Percentiles rank a stretch among this genome's conserved stretches.
These are phyloP conservation scores for Herpetotheres cachinnans DNA, from an alignment of 2,113 vertebrate genomes.

Conservation along the genomic window DNA sequence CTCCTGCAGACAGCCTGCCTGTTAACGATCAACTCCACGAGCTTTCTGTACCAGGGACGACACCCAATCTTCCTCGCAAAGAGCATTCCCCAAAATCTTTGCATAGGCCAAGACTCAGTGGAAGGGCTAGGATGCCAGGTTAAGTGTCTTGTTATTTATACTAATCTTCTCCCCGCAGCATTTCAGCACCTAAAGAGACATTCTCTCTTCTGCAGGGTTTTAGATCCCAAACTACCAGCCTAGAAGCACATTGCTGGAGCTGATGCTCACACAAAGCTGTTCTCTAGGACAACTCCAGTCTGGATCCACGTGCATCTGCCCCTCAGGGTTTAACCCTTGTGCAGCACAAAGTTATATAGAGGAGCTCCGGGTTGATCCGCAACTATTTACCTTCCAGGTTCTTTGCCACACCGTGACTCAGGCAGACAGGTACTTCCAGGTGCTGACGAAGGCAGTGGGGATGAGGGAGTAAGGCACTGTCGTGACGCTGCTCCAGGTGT, in stretches of 20 bases:
- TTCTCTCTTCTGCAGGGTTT: background rate
- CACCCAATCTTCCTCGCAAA: background rate
- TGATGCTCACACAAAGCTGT: background rate
- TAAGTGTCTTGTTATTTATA: background rate
- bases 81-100: slow-evolving; percentile 42
- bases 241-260: background rate
- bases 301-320: fast-evolving
- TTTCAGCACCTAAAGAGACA: background rate
- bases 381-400: background rate
- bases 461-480: slow-evolving; percentile 82
- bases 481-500: slow-evolving; percentile 82
- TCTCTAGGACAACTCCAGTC: background rate
- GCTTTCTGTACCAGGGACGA: background rate
- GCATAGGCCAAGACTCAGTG: background rate
- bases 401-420: fast-evolving
- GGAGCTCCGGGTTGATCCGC: background rate
- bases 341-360: fast-evolving
- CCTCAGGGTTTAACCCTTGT: background rate
- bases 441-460: slow-evolving; percentile 83
- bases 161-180: background rate
- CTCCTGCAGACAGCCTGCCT: background rate
- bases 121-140: background rate
- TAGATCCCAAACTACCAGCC: background rate
- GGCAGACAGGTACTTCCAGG: slow-evolving; percentile 82
- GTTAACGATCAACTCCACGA: background rate